These are phyloP conservation scores for Drosophila tripunctata DNA, from an alignment of 2,888 invertebrate genomes.

Conservation along the genomic window DNA sequence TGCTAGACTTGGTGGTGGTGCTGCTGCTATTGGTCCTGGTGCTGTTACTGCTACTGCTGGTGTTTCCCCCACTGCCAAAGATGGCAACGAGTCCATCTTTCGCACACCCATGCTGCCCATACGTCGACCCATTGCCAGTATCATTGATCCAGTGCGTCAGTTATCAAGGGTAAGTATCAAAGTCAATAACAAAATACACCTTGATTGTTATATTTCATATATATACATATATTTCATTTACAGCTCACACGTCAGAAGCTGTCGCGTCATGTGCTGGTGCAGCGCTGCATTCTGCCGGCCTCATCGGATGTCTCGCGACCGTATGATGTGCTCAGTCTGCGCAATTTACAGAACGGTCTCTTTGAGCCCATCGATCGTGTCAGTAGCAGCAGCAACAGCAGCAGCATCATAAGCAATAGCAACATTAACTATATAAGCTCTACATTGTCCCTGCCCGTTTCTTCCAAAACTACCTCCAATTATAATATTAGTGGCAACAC, in stretches of 20 bases:
- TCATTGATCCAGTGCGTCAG: slow-evolving; percentile 80
- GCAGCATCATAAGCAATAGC: not conserved
- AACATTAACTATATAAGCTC: not conserved
- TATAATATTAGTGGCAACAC: not conserved
- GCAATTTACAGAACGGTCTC: slow-evolving; percentile 71
- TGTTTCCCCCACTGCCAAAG: not conserved
- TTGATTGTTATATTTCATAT: too few species aligned
- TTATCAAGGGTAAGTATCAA: slow-evolving; percentile 70
- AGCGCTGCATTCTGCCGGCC: slow-evolving; percentile 87
- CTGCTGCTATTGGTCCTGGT: too few species aligned
- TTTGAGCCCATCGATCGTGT: slow-evolving; percentile 60
- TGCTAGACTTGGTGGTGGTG: not conserved
- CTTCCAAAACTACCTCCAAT: slow-evolving; percentile 26
- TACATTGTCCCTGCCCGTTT: not conserved
- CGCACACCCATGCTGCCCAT: slow-evolving; percentile 73
- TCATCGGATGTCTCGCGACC: slow-evolving; percentile 73
- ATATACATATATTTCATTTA: too few species aligned
- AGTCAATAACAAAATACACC: not conserved
- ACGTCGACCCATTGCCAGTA: slow-evolving; percentile 74
- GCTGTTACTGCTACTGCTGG: too few species aligned
- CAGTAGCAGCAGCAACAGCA: slow-evolving; percentile 18
- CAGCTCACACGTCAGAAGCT: slow-evolving; percentile 80
- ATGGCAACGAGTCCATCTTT: slow-evolving; percentile 47
- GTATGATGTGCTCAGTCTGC: slow-evolving; percentile 73
- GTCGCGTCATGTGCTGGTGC: slow-evolving; percentile 88